phyloP scores from a whole-genome alignment of 2,113 vertebrate species.

The Podarcis raffonei region DNA sequence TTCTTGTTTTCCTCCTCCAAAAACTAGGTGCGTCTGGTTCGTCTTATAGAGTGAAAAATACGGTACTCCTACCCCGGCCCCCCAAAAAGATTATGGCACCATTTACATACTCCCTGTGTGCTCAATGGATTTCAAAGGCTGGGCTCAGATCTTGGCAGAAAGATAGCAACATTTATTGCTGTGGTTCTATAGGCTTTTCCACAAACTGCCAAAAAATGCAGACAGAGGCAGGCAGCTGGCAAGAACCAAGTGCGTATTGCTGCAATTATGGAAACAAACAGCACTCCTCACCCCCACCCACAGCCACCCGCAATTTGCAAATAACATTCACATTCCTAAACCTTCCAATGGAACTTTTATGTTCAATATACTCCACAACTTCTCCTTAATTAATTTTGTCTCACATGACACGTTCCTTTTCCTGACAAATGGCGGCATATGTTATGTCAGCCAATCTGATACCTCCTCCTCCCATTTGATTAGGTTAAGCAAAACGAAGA shows the following conservation, averaged over 20 bases:
- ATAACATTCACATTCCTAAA: slow-evolving; percentile 2
- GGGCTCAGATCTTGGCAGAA: not conserved
- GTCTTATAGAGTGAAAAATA: too few relatives aligned
- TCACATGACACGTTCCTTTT: not conserved
- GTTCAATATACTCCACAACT: not conserved
- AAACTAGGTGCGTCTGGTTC: too few relatives aligned
- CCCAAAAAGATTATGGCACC: not conserved
- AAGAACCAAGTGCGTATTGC: not conserved
- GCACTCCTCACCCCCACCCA: not conserved
- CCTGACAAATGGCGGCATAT: not conserved
- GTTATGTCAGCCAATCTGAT: not conserved
- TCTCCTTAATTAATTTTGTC: slow-evolving; percentile 16
- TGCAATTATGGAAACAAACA: not conserved
- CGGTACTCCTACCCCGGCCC: not conserved
- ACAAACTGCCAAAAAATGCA: not conserved
- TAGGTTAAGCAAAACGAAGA: not conserved
- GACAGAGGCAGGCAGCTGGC: slow-evolving; percentile 1
- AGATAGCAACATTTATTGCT: not conserved
- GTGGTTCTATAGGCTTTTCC: not conserved
- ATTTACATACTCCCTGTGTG: not conserved
- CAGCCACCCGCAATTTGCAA: not conserved
- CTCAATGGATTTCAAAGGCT: not conserved
- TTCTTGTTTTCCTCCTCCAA: too few relatives aligned
- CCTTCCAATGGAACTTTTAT: not conserved
- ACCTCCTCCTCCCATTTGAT: not conserved